These are phyloP conservation scores for Mantis religiosa DNA, from an alignment of 2,888 invertebrate species.

Conservation along the genomic window DNA sequence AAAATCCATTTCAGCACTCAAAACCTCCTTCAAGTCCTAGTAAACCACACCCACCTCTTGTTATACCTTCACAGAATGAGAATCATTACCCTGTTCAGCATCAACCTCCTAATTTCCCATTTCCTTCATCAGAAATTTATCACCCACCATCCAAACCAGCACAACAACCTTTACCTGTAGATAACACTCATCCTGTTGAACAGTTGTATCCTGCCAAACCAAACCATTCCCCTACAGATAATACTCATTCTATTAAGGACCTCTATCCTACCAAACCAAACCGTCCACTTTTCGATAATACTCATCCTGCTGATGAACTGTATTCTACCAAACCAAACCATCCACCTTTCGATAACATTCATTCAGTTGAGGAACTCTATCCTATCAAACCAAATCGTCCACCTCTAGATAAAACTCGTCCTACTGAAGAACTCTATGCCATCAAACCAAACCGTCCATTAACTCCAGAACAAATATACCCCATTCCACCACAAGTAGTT, in stretches of 20 bases:
- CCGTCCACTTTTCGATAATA: background rate
- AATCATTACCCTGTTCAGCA: background rate
- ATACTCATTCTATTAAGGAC: background rate
- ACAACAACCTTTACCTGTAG: background rate
- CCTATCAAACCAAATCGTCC: background rate
- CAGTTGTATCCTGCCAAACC: background rate
- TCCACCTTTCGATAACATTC: background rate
- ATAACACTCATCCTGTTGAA: background rate
- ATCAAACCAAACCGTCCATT: background rate
- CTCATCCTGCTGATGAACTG: background rate
- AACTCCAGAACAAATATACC: background rate
- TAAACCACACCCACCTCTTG: background rate
- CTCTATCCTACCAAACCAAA: background rate
- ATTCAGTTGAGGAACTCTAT: background rate
- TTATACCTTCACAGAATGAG: background rate
- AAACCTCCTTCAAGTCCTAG: background rate
- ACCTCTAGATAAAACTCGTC: background rate
- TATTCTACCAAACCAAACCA: background rate
- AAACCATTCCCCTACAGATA: background rate
- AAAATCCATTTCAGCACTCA: background rate
- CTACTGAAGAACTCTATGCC: background rate
- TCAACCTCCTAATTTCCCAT: background rate
- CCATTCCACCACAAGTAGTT: background rate
- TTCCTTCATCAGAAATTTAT: background rate
- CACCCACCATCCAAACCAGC: slow-evolving; percentile 7